Conservation (phyloP, 1,140 invertebrate genomes). For the Drosophila setifemur region DNA sequence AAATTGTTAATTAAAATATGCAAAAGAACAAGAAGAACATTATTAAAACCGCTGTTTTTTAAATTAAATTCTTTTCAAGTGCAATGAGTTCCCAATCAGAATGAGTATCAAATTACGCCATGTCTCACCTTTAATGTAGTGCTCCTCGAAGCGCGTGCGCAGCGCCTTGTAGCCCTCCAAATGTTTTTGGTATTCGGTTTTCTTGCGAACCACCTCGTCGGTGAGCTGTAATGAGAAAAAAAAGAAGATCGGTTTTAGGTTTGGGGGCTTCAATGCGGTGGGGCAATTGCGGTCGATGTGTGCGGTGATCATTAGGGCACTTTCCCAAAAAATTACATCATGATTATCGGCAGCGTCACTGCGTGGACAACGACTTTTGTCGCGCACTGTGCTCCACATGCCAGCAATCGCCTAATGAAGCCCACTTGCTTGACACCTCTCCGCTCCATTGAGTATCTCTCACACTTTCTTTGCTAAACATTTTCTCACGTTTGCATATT, state of each 20-base stretch:
- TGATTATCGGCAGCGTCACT: slow-evolving; percentile 6
- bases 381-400: slow-evolving; percentile 43
- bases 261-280: slow-evolving; percentile 24
- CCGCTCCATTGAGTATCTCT: slow-evolving; percentile 37
- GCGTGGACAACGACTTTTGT: slow-evolving; percentile 8
- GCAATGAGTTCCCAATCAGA: too few species aligned
- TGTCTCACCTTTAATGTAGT: slow-evolving; percentile 94
- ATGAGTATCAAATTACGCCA: slow-evolving; percentile 84
- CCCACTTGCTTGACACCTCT: slow-evolving; percentile 16
- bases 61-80: too few species aligned
- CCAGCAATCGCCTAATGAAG: slow-evolving; percentile 39
- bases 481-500: slow-evolving; percentile 64
- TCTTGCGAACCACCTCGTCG: slow-evolving; percentile 91
- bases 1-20: too few species aligned
- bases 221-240: slow-evolving; percentile 88
- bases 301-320: slow-evolving; percentile 40
- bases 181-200: slow-evolving; percentile 92
- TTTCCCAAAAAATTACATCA: slow-evolving; percentile 62
- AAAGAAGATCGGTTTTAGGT: slow-evolving; percentile 29
- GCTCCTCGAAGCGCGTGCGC: slow-evolving; percentile 92
- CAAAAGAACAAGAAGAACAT: too few species aligned
- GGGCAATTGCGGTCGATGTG: not conserved
- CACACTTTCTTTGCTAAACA: slow-evolving; percentile 58
- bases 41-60: too few species aligned
- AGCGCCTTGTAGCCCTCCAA: slow-evolving; percentile 91